Conservation (phyloP, 2,113 vertebrate species). For the Rallus limicola region DNA sequence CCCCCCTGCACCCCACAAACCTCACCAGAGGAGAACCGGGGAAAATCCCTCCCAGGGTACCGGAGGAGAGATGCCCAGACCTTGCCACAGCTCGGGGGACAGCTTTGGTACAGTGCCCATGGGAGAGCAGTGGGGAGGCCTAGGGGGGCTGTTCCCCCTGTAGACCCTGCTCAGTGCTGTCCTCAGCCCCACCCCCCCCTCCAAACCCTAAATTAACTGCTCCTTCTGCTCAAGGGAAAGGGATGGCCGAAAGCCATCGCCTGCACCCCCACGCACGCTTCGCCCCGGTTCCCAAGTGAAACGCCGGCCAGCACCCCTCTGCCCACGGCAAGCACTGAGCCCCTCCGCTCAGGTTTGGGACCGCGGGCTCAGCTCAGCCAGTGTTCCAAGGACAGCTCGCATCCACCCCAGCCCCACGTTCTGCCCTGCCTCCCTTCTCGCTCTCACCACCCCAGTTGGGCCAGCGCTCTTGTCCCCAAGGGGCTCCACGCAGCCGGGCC, state of each 20-base stretch:
- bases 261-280: accelerated
- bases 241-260: accelerated
- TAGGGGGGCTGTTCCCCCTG: neutral
- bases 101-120: accelerated
- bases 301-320: too few species aligned
- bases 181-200: accelerated
- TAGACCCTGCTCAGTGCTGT: accelerated
- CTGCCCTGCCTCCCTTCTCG: neutral
- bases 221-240: accelerated
- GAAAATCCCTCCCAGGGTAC: neutral
- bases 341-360: accelerated
- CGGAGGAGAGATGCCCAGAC: neutral
- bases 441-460: accelerated
- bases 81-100: accelerated
- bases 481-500: neutral
- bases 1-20: neutral
- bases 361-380: neutral
- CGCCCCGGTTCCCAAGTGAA: accelerated
- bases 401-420: neutral
- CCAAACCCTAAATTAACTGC: accelerated
- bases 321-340: neutral
- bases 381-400: accelerated
- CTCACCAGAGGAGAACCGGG: accelerated
- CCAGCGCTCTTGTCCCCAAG: neutral
- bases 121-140: accelerated